Conservation (phyloP, 2,888 invertebrate species). For the Malacosoma neustria region DNA sequence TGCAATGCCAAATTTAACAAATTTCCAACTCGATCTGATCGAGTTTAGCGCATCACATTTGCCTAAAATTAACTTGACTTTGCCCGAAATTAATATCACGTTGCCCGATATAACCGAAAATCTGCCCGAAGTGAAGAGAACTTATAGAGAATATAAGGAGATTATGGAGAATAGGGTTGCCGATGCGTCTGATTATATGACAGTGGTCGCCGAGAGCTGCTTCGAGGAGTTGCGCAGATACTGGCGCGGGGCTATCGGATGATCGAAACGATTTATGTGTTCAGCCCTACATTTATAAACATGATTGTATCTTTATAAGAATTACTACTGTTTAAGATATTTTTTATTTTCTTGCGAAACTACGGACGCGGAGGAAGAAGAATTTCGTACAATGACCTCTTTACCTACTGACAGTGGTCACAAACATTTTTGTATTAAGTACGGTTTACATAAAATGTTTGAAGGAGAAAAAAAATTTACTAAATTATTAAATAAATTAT, state of each 20-base stretch:
- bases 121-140: slow-evolving; percentile 47
- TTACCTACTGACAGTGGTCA: too few species aligned
- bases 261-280: slow-evolving; percentile 14
- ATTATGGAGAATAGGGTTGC: slow-evolving; percentile 63
- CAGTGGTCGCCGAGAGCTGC: slow-evolving; percentile 69
- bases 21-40: slow-evolving; percentile 52
- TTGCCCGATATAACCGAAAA: slow-evolving; percentile 18
- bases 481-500: too few species aligned
- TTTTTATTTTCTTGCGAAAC: too few species aligned
- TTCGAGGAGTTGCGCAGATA: slow-evolving; percentile 55
- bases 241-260: slow-evolving; percentile 51
- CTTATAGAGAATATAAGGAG: slow-evolving; percentile 56
- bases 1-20: slow-evolving; percentile 60
- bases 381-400: too few species aligned
- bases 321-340: too few species aligned
- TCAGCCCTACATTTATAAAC: slow-evolving; percentile 5
- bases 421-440: too few species aligned
- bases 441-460: too few species aligned
- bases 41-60: slow-evolving; percentile 41
- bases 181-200: slow-evolving; percentile 68
- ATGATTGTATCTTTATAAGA: too few species aligned
- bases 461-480: too few species aligned
- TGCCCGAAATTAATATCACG: slow-evolving; percentile 18
- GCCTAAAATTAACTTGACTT: slow-evolving; percentile 11
- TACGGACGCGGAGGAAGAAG: too few species aligned